A percentile compares a stretch with the other conserved stretches of the same genome.
Conservation (phyloP, 2,797 vertebrate species). For the Natrix natrix region DNA sequence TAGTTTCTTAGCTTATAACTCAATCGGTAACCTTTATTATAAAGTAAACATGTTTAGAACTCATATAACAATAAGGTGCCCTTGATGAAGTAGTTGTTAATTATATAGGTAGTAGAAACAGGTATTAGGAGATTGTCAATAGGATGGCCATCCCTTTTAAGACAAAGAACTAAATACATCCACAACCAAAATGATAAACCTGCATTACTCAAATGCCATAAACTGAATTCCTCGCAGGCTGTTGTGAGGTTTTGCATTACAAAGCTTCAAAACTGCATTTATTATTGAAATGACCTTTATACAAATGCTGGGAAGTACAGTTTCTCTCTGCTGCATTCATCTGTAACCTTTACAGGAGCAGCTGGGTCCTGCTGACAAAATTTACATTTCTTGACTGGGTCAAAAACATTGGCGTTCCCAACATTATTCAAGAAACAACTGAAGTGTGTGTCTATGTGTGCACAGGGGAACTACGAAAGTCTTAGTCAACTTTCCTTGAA, state of each 20-base stretch:
- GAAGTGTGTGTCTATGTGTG: background rate
- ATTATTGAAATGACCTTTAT: slow-evolving; percentile 9
- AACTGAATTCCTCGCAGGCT: background rate
- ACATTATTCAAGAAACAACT: slow-evolving; percentile 1
- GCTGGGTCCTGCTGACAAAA: background rate
- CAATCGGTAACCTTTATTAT: background rate
- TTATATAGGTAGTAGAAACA: background rate
- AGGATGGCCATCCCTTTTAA: background rate
- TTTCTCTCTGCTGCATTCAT: background rate
- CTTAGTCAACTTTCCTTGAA: background rate
- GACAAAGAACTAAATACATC: background rate
- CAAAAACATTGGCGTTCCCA: background rate
- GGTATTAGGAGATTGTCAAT: background rate
- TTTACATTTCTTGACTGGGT: background rate
- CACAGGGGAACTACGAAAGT: background rate
- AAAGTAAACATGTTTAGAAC: background rate
- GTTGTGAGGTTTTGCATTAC: background rate
- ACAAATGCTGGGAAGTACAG: background rate
- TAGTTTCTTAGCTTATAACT: background rate
- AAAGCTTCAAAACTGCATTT: slow-evolving; percentile 2
- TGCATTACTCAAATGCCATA: background rate
- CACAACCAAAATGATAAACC: background rate
- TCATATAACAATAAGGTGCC: background rate
- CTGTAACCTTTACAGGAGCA: slow-evolving; percentile 17
- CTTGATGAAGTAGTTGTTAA: background rate